A percentile compares a stretch with the other conserved stretches of the same genome.
Evolutionary conservation across 2,113 vertebrate species (phyloP).

Genomic region (Podiceps cristatus): DNA sequence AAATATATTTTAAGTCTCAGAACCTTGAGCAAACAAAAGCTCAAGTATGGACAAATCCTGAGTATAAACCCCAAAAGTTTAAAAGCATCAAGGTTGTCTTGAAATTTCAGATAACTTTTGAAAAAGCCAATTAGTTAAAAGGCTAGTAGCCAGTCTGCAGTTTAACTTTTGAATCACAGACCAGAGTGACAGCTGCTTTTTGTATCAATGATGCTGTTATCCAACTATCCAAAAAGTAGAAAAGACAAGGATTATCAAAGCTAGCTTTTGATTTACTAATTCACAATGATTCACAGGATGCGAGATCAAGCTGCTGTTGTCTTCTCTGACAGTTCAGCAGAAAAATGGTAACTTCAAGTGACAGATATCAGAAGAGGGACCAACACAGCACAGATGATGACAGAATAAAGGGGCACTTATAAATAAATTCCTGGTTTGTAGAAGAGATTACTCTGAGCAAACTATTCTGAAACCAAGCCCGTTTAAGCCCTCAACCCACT

Average conservation of each 20-base stretch:
- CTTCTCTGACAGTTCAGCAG: background rate
- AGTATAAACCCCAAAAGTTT: background rate
- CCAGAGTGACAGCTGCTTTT: background rate
- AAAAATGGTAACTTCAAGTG: background rate
- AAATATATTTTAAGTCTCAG: background rate
- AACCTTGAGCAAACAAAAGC: background rate
- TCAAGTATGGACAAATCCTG: background rate
- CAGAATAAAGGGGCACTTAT: background rate
- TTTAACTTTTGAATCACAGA: background rate
- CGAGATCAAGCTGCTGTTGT: background rate
- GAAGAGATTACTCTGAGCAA: background rate
- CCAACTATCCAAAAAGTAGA: background rate
- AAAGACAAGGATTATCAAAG: background rate
- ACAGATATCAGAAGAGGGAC: background rate
- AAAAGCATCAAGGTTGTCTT: background rate
- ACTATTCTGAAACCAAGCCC: background rate
- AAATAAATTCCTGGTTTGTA: background rate
- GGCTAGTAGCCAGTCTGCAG: background rate
- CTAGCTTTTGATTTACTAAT: background rate
- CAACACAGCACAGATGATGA: background rate
- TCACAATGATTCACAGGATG: background rate
- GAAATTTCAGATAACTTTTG: background rate
- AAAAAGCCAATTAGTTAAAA: background rate
- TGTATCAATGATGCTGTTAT: background rate
- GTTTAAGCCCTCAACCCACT: background rate